Evolutionary conservation across 2,113 vertebrate genomes (phyloP), one percentile per base, ranked within the genome.

Genomic region (Xiphophorus maculatus): DNA sequence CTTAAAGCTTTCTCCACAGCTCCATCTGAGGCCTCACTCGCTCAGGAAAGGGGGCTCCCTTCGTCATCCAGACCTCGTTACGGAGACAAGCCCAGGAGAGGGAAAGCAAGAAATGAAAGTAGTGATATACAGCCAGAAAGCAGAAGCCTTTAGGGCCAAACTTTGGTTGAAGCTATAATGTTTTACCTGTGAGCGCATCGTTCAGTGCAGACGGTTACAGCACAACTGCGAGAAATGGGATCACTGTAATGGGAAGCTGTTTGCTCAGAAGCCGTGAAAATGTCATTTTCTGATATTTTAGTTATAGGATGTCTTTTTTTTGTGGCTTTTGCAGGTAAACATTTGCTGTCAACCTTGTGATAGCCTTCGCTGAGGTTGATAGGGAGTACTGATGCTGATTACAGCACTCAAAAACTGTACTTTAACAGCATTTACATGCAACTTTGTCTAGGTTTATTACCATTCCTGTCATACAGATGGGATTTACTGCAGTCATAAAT

Each of bases 171-270:
- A 79, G 80, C 81, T 84, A 67, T 77, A 44, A 84, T 87, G 87
- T 88, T 75, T 78, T 76, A 80, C 84, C 88, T 81, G 75, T 83
- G 83, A 88, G 87, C 28, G 3, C 77, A 70, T 83, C 80, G 66
- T 86, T 87, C 73, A 65, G 80, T 76, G 70, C 91, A 88, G 88
- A 87, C 89, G 91, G 85, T 87, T 81, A 77, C 44, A 70, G 81
- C 81, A 73, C 89, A 91, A 88, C 87, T 92, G 91, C 86, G 76
- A 89, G 81, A 86, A 85, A 86, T 81, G 83, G 78, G 82, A 83
- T 91, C 81, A 73, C 79, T 79, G 81, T 77, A 79, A 81, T 79
- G 67, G 79, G 73, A 79, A 86, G 84, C 82, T 85, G 82, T 87
- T 88, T 89, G 76, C 69, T 78, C 79, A 79, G 83, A 80, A 71